These are phyloP conservation scores for Sarcophilus harrisii DNA, from an alignment of 2,797 vertebrate genomes.

Conservation along the genomic window DNA sequence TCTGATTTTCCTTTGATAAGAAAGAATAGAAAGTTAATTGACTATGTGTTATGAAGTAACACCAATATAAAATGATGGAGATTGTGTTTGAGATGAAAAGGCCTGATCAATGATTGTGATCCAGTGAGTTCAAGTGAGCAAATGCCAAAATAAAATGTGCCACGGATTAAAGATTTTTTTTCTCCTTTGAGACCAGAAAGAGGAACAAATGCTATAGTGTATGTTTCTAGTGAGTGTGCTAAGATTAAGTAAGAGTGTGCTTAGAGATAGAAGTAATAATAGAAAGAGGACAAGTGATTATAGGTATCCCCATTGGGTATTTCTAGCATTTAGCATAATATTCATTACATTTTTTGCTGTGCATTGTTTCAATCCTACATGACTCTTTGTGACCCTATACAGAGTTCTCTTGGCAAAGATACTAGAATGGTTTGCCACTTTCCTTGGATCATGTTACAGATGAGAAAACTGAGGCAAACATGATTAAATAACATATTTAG, in stretches of 20 bases:
- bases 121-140: not conserved
- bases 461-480: not conserved
- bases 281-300: not conserved
- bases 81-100: not conserved
- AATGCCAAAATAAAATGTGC: not conserved
- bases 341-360: not conserved
- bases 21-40: not conserved
- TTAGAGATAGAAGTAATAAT: not conserved
- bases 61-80: not conserved
- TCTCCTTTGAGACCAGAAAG: not conserved
- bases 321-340: not conserved
- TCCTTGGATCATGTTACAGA: not conserved
- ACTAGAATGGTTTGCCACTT: not conserved
- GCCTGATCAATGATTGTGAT: not conserved
- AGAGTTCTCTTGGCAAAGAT: not conserved
- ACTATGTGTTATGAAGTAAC: not conserved
- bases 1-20: not conserved
- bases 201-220: not conserved
- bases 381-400: not conserved
- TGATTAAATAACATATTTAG: not conserved
- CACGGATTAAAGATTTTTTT: not conserved
- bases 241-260: not conserved
- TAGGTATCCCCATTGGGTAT: not conserved
- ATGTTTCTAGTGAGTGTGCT: not conserved
- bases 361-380: not conserved